Base-by-base conservation (phyloP, 2,888 invertebrate species). In the Alsophila aescularia region DNA sequence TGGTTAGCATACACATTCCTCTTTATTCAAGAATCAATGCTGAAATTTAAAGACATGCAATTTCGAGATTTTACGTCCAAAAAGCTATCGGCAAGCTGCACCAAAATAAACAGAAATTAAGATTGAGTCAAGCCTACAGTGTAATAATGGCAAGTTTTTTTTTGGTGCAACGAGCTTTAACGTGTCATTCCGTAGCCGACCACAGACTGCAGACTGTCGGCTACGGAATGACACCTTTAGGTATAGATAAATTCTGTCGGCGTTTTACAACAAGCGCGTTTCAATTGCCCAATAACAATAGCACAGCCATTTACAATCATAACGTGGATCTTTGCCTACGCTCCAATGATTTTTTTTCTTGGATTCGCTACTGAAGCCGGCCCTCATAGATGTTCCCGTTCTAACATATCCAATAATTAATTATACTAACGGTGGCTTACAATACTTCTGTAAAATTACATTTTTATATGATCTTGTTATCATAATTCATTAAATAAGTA, bases 251-350 rank as follows among this genome's bases (percentile, higher is more conserved):
- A 52, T 66, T 34, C 57, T 70, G 71, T 71, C 43, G 44, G 43
- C 48, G 14, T 48, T 52, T 59, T 44, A 58, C 67, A 72, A 69
- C 60, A 64, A 60, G 65, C 66, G 55, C 64, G 72, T 70, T 64
- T 65, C 67, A 62, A 72, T 72, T 71, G 71, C 69, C 69, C 69
- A 69, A 69, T 73, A 76, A 75, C 65, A 66, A 73, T 75, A 78
- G 83, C 87, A 88, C 88, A 88, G 88, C 87, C 88, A 83, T 85
- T 78, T 70, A 78, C 73, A 69, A 81, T 77, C 76, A 76, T 77
- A 67, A 70, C 62, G 13, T 81, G 81, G 82, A 80, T 73, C 69
- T 66, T 67, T 72, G 84, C 82, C 83, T 83, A 75, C 70, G 58
- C 50, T 58, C 29, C 39, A 41, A 27, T 70, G 73, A 74, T 61